These are phyloP conservation scores for Urophycis tenuis DNA, from an alignment of 2,797 vertebrate genomes.

Conservation along the genomic window DNA sequence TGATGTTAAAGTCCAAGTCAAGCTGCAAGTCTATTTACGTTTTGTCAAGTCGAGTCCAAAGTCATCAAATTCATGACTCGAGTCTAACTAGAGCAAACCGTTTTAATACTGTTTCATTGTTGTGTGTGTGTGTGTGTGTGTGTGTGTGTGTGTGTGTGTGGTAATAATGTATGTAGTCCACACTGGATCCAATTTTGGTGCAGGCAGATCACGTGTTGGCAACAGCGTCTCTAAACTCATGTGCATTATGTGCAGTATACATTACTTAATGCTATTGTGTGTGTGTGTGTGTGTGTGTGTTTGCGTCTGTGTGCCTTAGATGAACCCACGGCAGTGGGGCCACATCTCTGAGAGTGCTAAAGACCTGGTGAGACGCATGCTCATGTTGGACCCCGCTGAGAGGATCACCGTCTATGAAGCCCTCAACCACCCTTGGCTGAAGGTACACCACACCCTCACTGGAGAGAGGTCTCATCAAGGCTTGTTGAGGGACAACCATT, in stretches of 20 bases:
- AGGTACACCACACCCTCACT: slow-evolving; percentile 64
- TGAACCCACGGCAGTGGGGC: slow-evolving; percentile 97
- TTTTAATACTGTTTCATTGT: not conserved
- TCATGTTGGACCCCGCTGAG: slow-evolving; percentile 97
- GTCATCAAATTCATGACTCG: too few relatives aligned
- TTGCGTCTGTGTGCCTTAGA: slow-evolving; percentile 59
- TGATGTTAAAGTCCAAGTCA: too few relatives aligned
- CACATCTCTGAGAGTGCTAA: slow-evolving; percentile 99
- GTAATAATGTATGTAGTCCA: not conserved
- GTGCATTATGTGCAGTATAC: too few relatives aligned
- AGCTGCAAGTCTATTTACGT: too few relatives aligned
- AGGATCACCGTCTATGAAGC: slow-evolving; percentile 99
- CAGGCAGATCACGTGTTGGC: not conserved
- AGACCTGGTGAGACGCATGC: slow-evolving; percentile 96
- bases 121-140: not conserved
- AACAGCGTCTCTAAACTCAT: not conserved
- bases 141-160: not conserved
- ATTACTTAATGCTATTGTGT: not conserved
- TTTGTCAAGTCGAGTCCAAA: too few relatives aligned
- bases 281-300: slow-evolving; percentile 8
- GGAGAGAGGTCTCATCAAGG: too few relatives aligned
- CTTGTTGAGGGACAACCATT: too few relatives aligned
- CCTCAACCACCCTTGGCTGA: slow-evolving; percentile 98
- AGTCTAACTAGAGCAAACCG: not conserved
- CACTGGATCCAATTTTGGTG: not conserved